Percentiles rank a stretch among this genome's conserved stretches.
Conservation (phyloP, 2,113 vertebrate species). For the Sminthopsis crassicaudata region DNA sequence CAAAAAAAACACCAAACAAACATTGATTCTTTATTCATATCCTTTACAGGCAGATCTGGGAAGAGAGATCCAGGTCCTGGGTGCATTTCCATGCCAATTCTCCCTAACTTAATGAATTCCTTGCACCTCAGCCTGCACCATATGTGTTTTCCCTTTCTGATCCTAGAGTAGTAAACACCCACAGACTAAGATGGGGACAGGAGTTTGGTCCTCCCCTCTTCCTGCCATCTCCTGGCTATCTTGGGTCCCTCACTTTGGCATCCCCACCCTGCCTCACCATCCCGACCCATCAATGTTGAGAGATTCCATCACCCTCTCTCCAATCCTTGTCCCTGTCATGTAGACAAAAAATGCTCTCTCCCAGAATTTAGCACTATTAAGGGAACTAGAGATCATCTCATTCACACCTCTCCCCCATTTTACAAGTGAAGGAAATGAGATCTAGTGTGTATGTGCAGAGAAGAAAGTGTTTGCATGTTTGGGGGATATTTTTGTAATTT, state of each 20-base stretch:
- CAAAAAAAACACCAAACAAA: background rate
- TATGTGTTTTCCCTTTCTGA: background rate
- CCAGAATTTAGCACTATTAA: background rate
- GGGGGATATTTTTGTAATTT: background rate
- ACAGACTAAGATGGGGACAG: background rate
- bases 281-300: background rate
- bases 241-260: background rate
- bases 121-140: background rate
- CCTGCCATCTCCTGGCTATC: background rate
- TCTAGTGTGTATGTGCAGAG: background rate
- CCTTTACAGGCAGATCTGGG: background rate
- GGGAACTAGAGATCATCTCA: background rate
- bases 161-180: background rate
- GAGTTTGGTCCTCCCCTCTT: background rate
- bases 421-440: background rate
- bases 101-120: background rate
- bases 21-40: background rate
- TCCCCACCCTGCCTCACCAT: background rate
- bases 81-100: background rate
- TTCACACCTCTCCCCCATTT: background rate
- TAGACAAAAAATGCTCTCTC: background rate
- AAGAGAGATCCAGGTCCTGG: background rate
- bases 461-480: background rate
- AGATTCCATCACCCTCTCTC: background rate
- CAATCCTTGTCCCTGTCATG: background rate